Evolutionary conservation across 2,113 vertebrate genomes (phyloP), one percentile per base, ranked within the genome.

Genomic region (Fregata magnificens): DNA sequence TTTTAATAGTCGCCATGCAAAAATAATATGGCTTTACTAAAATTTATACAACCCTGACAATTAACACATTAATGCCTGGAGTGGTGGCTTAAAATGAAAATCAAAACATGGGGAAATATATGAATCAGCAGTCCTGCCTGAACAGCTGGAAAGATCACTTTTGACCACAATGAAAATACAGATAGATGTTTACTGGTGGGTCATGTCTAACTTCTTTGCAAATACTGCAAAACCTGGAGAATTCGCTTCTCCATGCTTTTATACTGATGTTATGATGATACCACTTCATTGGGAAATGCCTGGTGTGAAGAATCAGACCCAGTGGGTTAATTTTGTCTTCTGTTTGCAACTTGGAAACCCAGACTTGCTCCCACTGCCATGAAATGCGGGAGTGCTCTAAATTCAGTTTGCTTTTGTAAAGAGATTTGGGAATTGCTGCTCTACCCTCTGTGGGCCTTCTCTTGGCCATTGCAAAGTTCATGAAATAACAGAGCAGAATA

Each of bases 1-100:
- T 98, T 98, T 98, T 98, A 98, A 98, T 98, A 98, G 98, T 98
- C 98, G 97, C 96, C 97, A 98, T 97, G 97, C 97, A 98, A 98
- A 98, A 98, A 98, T 98, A 98, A 98, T 98, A 97, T 94, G 92
- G 94, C 91, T 98, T 98, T 97, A 98, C 97, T 98, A 98, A 98
- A 98, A 98, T 97, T 97, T 96, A 98, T 96, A 97, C 88, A 98
- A 96, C 96, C 96, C 82, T 98, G 95, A 97, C 96, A 98, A 96
- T 98, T 98, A 98, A 98, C 98, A 97, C 97, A 94, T 98, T 98
- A 92, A 93, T 96, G 93, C 82, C 96, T 82, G 97, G 91, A 97
- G 92, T 28, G 28, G 63, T 79, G 55, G 88, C 61, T 97, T 93
- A 90, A 88, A 94, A 95, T 40, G 10, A 91, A 94, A 97, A 88